Evolutionary conservation across 2,797 vertebrate genomes (phyloP).

Genomic region (Alfaro cultratus): DNA sequence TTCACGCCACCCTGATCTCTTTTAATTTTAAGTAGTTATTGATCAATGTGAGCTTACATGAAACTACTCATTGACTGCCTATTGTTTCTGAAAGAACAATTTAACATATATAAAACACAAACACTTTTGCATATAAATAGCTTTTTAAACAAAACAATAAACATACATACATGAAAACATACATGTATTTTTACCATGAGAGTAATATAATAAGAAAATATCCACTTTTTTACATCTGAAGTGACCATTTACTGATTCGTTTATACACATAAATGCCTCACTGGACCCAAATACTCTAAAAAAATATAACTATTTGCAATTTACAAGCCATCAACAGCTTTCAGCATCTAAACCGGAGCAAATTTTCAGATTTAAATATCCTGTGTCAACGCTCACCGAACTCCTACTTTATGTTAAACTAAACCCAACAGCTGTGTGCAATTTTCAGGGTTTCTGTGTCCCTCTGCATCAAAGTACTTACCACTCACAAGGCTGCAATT

Average conservation of each 20-base stretch:
- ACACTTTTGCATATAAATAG: too few relatives aligned
- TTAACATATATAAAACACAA: too few relatives aligned
- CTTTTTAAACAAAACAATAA: background rate
- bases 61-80: too few relatives aligned
- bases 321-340: background rate
- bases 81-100: too few relatives aligned
- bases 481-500: background rate
- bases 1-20: too few relatives aligned
- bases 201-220: background rate
- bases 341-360: constrained; percentile 1
- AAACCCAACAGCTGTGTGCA: constrained; percentile 10
- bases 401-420: constrained; percentile 7
- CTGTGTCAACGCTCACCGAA: constrained; percentile 3
- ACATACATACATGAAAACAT: background rate
- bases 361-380: constrained; percentile 3
- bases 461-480: background rate
- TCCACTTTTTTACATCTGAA: background rate
- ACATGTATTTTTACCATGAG: background rate
- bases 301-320: background rate
- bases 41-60: too few relatives aligned
- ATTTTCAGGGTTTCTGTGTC: background rate
- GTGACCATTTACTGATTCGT: background rate
- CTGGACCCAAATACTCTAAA: background rate
- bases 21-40: too few relatives aligned
- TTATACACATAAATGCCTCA: background rate